A percentile compares a stretch with the other conserved stretches of the same genome.
Evolutionary conservation across 2,113 vertebrate genomes (phyloP).

Genomic region (Pollachius pollachius): DNA sequence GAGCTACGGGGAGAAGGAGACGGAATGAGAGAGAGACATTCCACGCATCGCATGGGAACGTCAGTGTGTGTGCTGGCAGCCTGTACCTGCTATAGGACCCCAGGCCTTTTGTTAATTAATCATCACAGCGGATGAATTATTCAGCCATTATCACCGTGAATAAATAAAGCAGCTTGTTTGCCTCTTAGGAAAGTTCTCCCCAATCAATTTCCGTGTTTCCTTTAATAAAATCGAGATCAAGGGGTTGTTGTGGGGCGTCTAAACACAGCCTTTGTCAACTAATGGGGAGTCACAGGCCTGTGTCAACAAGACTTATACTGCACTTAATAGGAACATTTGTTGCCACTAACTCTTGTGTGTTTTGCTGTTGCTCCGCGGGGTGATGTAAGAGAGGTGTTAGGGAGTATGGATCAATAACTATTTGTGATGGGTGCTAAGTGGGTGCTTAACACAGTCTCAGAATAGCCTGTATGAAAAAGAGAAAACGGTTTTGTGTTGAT

Average conservation of each 20-base stretch:
- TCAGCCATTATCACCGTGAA: slow-evolving; percentile 72
- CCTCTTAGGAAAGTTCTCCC: slow-evolving; percentile 48
- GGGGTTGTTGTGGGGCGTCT: slow-evolving; percentile 21
- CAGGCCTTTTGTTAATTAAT: slow-evolving; percentile 78
- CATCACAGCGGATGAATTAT: slow-evolving; percentile 77
- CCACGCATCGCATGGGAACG: slow-evolving; percentile 67
- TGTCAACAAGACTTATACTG: background rate
- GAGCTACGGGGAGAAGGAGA: background rate
- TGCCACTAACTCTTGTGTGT: too few relatives aligned
- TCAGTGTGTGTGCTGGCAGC: slow-evolving; percentile 66
- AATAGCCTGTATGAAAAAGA: too few relatives aligned
- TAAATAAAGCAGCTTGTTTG: slow-evolving; percentile 65
- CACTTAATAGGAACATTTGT: background rate
- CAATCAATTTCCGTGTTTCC: slow-evolving; percentile 58
- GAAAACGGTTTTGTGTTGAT: too few relatives aligned
- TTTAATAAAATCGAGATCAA: slow-evolving; percentile 52
- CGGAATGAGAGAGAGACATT: slow-evolving; percentile 43
- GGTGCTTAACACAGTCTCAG: too few relatives aligned
- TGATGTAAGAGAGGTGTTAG: too few relatives aligned
- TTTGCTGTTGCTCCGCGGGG: too few relatives aligned
- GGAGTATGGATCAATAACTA: too few relatives aligned
- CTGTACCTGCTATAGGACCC: slow-evolving; percentile 74
- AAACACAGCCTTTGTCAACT: slow-evolving; percentile 35
- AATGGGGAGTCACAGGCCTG: slow-evolving; percentile 24
- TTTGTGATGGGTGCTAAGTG: too few relatives aligned